A percentile compares a stretch with the other conserved stretches of the same genome.
Evolutionary conservation across 2,888 invertebrate genomes (phyloP).

Genomic region (Gymnosoma rotundatum): DNA sequence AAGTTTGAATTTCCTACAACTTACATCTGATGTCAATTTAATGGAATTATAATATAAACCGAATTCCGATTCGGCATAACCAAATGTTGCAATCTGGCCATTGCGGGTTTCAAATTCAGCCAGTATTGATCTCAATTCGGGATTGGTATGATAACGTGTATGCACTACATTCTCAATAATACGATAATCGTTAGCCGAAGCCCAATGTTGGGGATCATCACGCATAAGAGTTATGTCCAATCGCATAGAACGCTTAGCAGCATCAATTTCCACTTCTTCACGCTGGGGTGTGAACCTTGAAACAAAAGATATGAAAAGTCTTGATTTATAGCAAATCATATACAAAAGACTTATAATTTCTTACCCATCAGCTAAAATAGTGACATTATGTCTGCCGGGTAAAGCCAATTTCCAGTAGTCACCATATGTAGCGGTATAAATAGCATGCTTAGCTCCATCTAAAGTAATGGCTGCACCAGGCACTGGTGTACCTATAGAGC

Average conservation of each 20-base stretch:
- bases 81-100: conserved; percentile 87
- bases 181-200: conserved; percentile 90
- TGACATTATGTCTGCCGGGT: conserved; percentile 93
- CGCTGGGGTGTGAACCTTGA: conserved; percentile 77
- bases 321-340: conserved; percentile 12
- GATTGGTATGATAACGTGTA: conserved; percentile 86
- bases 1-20: conserved; percentile 57
- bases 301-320: not conserved
- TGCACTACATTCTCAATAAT: conserved; percentile 86
- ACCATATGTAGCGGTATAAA: conserved; percentile 88
- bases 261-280: conserved; percentile 80
- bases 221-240: conserved; percentile 91
- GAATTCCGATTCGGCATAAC: conserved; percentile 86
- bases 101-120: conserved; percentile 87
- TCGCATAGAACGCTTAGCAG: conserved; percentile 83
- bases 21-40: conserved; percentile 88
- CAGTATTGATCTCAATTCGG: conserved; percentile 86
- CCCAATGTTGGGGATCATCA: conserved; percentile 92
- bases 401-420: conserved; percentile 96
- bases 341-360: conserved; percentile 56
- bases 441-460: conserved; percentile 88
- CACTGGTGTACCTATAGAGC: conserved; percentile 90
- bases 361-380: conserved; percentile 88
- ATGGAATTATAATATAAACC: conserved; percentile 87
- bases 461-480: conserved; percentile 89